Conservation (phyloP, 2,797 vertebrate genomes). For the Hybognathus amarus region DNA sequence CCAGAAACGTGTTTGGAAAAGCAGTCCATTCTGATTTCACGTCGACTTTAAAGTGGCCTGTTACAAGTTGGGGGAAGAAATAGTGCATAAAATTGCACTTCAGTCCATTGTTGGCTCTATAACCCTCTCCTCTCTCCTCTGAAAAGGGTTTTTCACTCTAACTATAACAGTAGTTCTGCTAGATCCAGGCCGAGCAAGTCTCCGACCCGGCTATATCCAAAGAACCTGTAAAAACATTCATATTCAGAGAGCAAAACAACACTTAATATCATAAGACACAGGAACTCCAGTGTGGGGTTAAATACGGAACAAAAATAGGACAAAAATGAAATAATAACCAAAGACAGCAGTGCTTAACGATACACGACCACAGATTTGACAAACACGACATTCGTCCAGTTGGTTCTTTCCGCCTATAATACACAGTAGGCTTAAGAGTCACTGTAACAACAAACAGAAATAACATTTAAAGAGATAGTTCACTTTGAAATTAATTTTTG, state of each 20-base stretch:
- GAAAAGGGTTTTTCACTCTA: conserved; percentile 70
- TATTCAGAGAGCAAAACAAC: conserved; percentile 61
- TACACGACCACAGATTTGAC: conserved; percentile 69
- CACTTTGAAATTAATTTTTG: no score
- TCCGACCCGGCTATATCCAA: conserved; percentile 51
- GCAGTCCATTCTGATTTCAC: conserved; percentile 7
- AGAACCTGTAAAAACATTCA: conserved; percentile 73
- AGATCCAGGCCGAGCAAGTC: conserved; percentile 57
- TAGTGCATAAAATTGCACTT: conserved; percentile 73
- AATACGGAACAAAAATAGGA: conserved; percentile 61
- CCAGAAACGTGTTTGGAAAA: not conserved
- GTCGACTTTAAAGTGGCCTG: conserved; percentile 30
- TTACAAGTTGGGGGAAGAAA: conserved; percentile 37
- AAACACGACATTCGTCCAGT: conserved; percentile 61
- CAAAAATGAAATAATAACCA: conserved; percentile 62
- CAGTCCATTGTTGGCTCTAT: conserved; percentile 78
- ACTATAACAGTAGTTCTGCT: conserved; percentile 81
- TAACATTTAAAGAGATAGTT: not conserved
- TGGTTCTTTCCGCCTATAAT: conserved; percentile 52
- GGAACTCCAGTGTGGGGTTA: conserved; percentile 82
- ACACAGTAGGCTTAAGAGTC: conserved; percentile 45
- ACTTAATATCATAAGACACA: conserved; percentile 55
- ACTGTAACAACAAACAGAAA: conserved; percentile 26
- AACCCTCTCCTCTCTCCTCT: conserved; percentile 39
- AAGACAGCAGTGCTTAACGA: conserved; percentile 71